A percentile compares a stretch with the other conserved stretches of the same genome.
phyloP scores from a whole-genome alignment of 1,140 invertebrate species.

The Chironomus tepperi region DNA sequence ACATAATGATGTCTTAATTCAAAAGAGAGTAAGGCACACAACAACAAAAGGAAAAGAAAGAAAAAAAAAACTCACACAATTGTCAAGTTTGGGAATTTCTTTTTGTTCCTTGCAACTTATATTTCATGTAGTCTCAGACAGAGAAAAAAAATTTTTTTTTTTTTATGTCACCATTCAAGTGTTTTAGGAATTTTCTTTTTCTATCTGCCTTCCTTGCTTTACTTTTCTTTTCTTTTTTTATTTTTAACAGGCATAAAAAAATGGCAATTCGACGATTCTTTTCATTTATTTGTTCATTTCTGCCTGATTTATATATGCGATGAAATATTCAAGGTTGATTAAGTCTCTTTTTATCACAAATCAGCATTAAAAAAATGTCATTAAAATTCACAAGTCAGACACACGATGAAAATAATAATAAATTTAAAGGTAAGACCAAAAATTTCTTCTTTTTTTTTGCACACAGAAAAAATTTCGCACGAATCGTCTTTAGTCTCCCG shows the following conservation, averaged over 20 bases:
- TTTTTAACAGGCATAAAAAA: not conserved
- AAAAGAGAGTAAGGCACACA: too few species aligned
- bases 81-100: not conserved
- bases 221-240: not conserved
- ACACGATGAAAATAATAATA: too few species aligned
- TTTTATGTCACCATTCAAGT: constrained; percentile 13
- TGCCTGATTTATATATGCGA: not conserved
- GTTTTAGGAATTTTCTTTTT: constrained; percentile 7
- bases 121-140: not conserved
- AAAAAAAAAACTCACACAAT: constrained; percentile 1
- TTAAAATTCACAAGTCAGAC: too few species aligned
- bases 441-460: too few species aligned
- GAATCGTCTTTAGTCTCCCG: not conserved
- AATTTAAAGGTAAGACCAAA: too few species aligned
- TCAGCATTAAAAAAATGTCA: too few species aligned
- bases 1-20: too few species aligned
- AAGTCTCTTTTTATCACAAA: not conserved
- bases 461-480: too few species aligned
- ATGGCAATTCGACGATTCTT: not conserved
- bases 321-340: not conserved
- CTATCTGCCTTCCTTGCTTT: not conserved
- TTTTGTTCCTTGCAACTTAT: not conserved
- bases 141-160: not conserved
- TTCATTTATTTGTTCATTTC: constrained; percentile 14
- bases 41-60: too few species aligned